A percentile compares a stretch with the other conserved stretches of the same genome.
Conservation (phyloP, 1,140 invertebrate species). For the Paralvinella palmiformis region DNA sequence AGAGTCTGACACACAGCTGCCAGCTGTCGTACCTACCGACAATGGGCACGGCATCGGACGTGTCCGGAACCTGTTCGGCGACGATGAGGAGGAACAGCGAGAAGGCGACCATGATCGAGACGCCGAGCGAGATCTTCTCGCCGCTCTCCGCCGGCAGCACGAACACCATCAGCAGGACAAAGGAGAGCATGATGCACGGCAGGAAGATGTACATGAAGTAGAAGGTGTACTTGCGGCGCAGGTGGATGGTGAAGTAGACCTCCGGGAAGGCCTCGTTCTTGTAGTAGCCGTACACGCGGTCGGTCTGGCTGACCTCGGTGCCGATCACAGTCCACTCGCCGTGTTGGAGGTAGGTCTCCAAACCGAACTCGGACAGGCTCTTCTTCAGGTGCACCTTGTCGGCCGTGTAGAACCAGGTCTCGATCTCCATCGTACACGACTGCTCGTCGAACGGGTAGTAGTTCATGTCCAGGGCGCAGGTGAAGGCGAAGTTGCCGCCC, state of each 20-base stretch:
- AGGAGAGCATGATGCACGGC: constrained; percentile 96
- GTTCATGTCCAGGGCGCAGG: constrained; percentile 46
- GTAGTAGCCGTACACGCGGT: constrained; percentile 2
- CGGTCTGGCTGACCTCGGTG: neutral
- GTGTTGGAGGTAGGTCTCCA: constrained; percentile 2
- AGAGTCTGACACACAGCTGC: no score
- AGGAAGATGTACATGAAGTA: constrained; percentile 51
- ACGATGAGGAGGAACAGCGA: constrained; percentile 46
- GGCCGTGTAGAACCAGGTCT: constrained; percentile 1
- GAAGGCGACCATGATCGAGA: constrained; percentile 58
- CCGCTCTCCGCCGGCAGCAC: constrained; percentile 97
- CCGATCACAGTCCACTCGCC: constrained; percentile 8
- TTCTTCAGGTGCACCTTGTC: constrained; percentile 12
- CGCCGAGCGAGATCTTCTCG: constrained; percentile 97
- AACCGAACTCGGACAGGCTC: neutral
- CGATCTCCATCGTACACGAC: constrained; percentile 13
- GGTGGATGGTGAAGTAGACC: constrained; percentile 3
- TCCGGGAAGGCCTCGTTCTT: neutral
- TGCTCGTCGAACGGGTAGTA: constrained; percentile 30
- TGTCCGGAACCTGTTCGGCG: constrained; percentile 87
- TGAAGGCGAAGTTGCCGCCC: constrained; percentile 7
- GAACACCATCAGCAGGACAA: constrained; percentile 96
- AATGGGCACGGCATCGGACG: constrained; percentile 92
- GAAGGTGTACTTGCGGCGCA: constrained; percentile 8
- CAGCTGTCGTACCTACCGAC: constrained; percentile 87